Evolutionary conservation across 2,888 invertebrate genomes (phyloP), one percentile per base, ranked within the genome.

Genomic region (Pandemis cinnamomeana): DNA sequence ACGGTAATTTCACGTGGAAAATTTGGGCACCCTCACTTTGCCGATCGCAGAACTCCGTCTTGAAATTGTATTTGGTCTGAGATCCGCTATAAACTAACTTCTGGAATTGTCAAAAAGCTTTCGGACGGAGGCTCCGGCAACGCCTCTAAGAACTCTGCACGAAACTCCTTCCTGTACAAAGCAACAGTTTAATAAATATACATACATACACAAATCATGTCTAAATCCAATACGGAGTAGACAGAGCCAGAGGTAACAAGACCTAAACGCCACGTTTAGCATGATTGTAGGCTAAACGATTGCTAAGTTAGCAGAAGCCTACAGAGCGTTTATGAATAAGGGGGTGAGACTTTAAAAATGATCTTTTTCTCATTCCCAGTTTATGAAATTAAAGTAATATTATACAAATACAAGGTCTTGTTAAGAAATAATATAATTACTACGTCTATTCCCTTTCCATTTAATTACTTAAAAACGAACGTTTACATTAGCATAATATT

Each of bases 91-190:
- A 2, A 20, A 48, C 53, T 74, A 76, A 89, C 91, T 81, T 87
- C 85, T 3, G 60, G 51, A 0, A 78, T 5, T 2, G 81, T 78
- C n/a, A 71, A 77, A 0, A 71, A 51, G 58, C 82, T 78, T 53
- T 85, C 85, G 0, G 84, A 77, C 0, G 82, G 81, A 0, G 83
- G 84, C 1, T 79, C 73, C 0, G 88, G 84, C 0, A 83, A 71
- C 0, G 80, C 83, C 77, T 87, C 90, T 13, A 92, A 76, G 75
- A 86, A 90, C 75, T 92, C 91, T 0, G 83, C 77, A 6, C 91
- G 84, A 67, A 93, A 92, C 6, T 89, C 87, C 77, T 88, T 87
- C 71, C 92, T 93, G 78, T 4, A 80, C 78, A 41, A 55, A 71
- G 48, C 36, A 4, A 7, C 13, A 13, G 41, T 42, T 41, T 11